A percentile compares a stretch with the other conserved stretches of the same genome.
phyloP scores from a whole-genome alignment of 2,888 invertebrate species.

The Campoplex capitator region DNA sequence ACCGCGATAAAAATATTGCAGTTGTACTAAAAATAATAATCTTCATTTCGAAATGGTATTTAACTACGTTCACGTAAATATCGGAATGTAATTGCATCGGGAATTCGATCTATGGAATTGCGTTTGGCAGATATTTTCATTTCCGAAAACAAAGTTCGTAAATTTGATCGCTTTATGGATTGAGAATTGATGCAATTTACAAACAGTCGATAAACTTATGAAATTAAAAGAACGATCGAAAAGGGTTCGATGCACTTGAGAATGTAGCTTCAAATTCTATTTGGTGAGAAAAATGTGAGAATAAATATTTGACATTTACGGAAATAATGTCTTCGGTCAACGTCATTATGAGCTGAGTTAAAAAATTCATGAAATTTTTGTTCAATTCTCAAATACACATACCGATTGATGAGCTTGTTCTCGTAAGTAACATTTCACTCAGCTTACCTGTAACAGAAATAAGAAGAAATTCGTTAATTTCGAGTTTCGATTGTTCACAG shows the following conservation, averaged over 20 bases:
- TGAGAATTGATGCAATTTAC: neutral
- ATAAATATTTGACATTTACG: neutral
- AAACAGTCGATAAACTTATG: neutral
- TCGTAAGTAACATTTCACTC: neutral
- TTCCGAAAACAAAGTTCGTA: neutral
- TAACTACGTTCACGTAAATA: neutral
- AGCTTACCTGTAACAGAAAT: conserved; percentile 79
- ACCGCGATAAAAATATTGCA: neutral
- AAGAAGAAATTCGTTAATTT: conserved; percentile 36
- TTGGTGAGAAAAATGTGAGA: neutral
- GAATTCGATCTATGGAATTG: neutral
- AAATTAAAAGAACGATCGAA: neutral
- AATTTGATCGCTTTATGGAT: neutral
- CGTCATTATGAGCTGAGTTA: neutral
- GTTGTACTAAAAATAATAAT: neutral
- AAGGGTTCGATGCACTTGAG: neutral
- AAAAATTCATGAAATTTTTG: neutral
- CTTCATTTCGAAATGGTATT: neutral
- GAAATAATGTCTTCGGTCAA: neutral
- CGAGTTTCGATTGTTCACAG: neutral
- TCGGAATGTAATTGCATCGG: neutral
- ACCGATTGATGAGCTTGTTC: neutral
- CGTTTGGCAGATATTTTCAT: neutral
- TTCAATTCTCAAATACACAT: neutral
- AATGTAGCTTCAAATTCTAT: neutral